phyloP scores from a whole-genome alignment of 2,113 vertebrate species.

The Prochilodus magdalenae region DNA sequence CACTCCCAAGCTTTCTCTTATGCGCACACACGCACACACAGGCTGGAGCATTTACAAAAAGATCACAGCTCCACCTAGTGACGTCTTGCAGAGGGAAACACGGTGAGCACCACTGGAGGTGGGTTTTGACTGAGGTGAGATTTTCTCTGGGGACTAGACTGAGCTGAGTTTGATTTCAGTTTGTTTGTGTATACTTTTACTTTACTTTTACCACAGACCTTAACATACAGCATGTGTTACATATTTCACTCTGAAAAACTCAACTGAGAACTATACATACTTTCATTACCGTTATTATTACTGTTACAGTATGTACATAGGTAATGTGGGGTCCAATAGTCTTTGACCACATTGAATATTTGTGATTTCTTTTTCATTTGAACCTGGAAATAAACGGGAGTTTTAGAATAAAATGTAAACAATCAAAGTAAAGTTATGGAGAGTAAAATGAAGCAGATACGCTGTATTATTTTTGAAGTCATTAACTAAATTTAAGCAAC shows the following conservation, averaged over 20 bases:
- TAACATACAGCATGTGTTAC: not conserved
- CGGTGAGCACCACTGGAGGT: not conserved
- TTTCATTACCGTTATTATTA: not conserved
- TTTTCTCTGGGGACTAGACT: not conserved
- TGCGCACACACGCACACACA: not conserved
- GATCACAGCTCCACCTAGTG: constrained; percentile 79
- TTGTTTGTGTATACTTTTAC: not conserved
- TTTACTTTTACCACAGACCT: not conserved
- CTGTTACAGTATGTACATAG: not conserved
- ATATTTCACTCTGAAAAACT: too few species aligned
- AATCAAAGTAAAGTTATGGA: too few species aligned
- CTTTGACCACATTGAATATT: too few species aligned
- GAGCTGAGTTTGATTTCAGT: not conserved
- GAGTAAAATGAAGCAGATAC: too few species aligned
- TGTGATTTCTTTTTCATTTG: too few species aligned
- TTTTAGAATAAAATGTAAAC: too few species aligned
- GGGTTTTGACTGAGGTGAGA: not conserved
- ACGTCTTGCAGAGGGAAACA: not conserved
- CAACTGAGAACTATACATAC: too few species aligned
- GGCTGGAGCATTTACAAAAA: constrained; percentile 51
- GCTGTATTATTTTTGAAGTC: too few species aligned
- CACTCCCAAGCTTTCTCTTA: constrained; percentile 7
- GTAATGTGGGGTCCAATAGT: not conserved
- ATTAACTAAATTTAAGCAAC: too few species aligned
- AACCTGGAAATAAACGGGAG: too few species aligned